These are phyloP conservation scores for Therioaphis trifolii DNA, from an alignment of 2,888 invertebrate species.

Conservation along the genomic window DNA sequence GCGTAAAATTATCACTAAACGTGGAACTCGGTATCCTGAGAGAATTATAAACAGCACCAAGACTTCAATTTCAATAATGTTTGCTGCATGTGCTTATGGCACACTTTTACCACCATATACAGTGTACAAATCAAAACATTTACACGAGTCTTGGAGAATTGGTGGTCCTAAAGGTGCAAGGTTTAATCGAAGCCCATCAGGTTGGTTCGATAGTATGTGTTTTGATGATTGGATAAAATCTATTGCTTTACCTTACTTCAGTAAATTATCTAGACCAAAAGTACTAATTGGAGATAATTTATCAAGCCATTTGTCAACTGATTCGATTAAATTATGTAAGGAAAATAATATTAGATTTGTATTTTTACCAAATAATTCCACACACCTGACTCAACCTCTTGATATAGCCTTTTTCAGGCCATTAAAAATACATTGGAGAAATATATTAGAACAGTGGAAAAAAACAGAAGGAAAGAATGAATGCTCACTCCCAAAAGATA, in stretches of 20 bases:
- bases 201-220: no score
- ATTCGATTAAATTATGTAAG: constrained; percentile 62
- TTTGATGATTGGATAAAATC: constrained; percentile 63
- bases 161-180: constrained; percentile 62
- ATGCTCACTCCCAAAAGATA: no score
- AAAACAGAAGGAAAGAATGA: no score
- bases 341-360: constrained; percentile 64
- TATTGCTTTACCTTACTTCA: constrained; percentile 57
- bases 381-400: no score
- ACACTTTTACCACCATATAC: constrained; percentile 64
- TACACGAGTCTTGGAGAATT: constrained; percentile 63
- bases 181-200: constrained; percentile 66
- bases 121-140: constrained; percentile 63
- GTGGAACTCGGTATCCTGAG: constrained; percentile 64
- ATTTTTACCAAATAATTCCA: constrained; percentile 64
- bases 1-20: constrained; percentile 62
- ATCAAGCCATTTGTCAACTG: constrained; percentile 63
- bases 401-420: no score
- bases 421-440: no score
- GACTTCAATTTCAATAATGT: constrained; percentile 62
- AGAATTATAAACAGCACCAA: constrained; percentile 63
- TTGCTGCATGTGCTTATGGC: constrained; percentile 64
- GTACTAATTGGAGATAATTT: no score
- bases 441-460: no score
- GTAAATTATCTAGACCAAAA: constrained; percentile 61